These are phyloP conservation scores for Lissocephala sabroskyi DNA, from an alignment of 2,888 invertebrate genomes.

Conservation along the genomic window DNA sequence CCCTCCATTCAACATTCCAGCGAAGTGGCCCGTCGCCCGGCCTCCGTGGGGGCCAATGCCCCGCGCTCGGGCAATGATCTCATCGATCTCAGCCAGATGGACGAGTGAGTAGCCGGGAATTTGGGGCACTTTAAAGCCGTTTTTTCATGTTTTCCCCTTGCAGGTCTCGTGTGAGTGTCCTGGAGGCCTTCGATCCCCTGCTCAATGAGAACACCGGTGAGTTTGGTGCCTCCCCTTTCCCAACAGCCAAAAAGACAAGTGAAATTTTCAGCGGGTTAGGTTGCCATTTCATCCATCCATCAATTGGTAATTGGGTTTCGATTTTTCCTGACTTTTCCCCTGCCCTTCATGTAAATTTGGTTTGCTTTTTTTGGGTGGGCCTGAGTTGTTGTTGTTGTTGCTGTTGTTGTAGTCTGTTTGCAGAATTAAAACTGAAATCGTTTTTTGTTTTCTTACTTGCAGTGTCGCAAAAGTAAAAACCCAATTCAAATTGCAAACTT, in stretches of 20 bases:
- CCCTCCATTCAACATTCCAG: conserved; percentile 4
- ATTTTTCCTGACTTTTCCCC: no score
- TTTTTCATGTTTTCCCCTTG: conserved; percentile 9
- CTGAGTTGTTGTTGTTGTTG: neutral
- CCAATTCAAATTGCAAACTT: conserved; percentile 40
- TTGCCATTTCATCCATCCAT: no score
- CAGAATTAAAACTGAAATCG: conserved; percentile 39
- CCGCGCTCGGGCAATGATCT: conserved; percentile 61
- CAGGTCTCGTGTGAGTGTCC: conserved; percentile 74
- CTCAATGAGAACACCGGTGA: conserved; percentile 75
- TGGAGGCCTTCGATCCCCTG: conserved; percentile 92
- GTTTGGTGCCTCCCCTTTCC: no score
- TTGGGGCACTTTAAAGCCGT: no score
- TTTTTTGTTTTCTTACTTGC: conserved; percentile 67
- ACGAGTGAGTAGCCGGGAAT: conserved; percentile 57
- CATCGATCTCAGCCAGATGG: conserved; percentile 69
- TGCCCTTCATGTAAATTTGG: neutral
- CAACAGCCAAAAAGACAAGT: no score
- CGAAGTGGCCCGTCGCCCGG: neutral
- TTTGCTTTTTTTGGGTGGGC: neutral
- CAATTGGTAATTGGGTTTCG: no score
- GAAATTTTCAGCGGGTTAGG: no score
- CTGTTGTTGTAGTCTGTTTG: no score
- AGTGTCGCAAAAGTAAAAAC: conserved; percentile 68
- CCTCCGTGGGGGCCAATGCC: conserved; percentile 5